These are phyloP conservation scores for Neuroscelio doddi DNA, from an alignment of 2,888 invertebrate species.

Conservation along the genomic window DNA sequence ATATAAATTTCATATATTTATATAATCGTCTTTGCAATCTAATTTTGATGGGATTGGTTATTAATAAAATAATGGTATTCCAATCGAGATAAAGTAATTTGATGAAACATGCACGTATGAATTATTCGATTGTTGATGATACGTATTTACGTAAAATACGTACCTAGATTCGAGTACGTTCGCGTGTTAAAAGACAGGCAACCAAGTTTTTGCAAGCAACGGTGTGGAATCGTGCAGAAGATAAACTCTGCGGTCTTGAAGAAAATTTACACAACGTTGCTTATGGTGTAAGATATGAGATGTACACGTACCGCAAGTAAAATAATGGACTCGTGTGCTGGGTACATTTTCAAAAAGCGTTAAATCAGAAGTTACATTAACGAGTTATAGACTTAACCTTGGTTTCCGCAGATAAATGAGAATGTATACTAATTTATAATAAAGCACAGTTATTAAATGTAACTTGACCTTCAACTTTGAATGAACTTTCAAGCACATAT, in stretches of 20 bases:
- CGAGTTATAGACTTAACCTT: neutral
- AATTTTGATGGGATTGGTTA: neutral
- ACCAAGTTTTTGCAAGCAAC: constrained; percentile 21
- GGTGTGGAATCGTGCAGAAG: constrained; percentile 38
- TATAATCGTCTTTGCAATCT: too few relatives aligned
- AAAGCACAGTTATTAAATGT: too few relatives aligned
- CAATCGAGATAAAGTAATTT: too few relatives aligned
- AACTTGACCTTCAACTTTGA: too few relatives aligned
- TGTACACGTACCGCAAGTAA: constrained; percentile 1
- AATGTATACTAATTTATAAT: too few relatives aligned
- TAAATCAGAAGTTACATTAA: constrained; percentile 4
- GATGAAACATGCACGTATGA: too few relatives aligned
- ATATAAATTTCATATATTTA: too few relatives aligned
- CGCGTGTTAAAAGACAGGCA: constrained; percentile 28
- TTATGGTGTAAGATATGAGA: constrained; percentile 11
- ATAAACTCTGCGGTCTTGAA: constrained; percentile 33
- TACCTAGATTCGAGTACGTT: constrained; percentile 3
- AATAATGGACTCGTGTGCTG: constrained; percentile 6
- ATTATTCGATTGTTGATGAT: too few relatives aligned
- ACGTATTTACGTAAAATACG: too few relatives aligned
- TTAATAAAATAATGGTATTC: too few relatives aligned
- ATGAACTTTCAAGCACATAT: too few relatives aligned
- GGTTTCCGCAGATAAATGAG: too few relatives aligned
- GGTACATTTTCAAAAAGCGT: constrained; percentile 1
- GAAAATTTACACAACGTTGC: constrained; percentile 32